Percentiles rank a stretch among this genome's conserved stretches.
phyloP scores from a whole-genome alignment of 2,888 invertebrate species.

The Leptogaster cylindrica region DNA sequence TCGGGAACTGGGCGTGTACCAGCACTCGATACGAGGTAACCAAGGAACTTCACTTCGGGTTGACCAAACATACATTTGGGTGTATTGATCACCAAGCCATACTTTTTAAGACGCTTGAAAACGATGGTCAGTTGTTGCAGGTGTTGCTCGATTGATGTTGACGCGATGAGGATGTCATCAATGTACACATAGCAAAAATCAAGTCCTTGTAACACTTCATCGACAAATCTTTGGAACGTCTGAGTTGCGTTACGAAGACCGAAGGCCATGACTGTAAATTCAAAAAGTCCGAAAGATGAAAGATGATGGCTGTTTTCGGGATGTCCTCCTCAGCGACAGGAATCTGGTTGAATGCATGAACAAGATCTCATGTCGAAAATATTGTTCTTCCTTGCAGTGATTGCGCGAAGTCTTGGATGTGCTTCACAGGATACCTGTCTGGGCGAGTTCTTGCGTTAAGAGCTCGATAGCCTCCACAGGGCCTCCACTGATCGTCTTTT shows the following conservation, averaged over 20 bases:
- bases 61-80: not conserved
- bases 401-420: not conserved
- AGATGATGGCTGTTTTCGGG: slow-evolving; percentile 31
- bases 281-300: slow-evolving; percentile 4
- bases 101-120: not conserved
- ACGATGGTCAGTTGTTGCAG: not conserved
- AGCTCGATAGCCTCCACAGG: slow-evolving; percentile 53
- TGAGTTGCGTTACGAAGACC: slow-evolving; percentile 26
- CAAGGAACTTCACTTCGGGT: not conserved
- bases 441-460: slow-evolving; percentile 46
- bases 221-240: slow-evolving; percentile 9
- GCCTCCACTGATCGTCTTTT: slow-evolving; percentile 51
- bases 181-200: not conserved
- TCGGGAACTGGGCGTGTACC: not conserved
- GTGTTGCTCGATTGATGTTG: slow-evolving; percentile 17
- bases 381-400: slow-evolving; percentile 36
- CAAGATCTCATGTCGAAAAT: slow-evolving; percentile 51
- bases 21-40: not conserved
- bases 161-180: not conserved
- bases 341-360: slow-evolving; percentile 50
- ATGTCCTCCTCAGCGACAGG: slow-evolving; percentile 29
- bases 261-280: not conserved
- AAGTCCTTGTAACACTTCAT: not conserved
- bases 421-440: not conserved
- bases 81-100: not conserved